Evolutionary conservation across 2,888 invertebrate species (phyloP).

Genomic region (Aleiodes testaceus): DNA sequence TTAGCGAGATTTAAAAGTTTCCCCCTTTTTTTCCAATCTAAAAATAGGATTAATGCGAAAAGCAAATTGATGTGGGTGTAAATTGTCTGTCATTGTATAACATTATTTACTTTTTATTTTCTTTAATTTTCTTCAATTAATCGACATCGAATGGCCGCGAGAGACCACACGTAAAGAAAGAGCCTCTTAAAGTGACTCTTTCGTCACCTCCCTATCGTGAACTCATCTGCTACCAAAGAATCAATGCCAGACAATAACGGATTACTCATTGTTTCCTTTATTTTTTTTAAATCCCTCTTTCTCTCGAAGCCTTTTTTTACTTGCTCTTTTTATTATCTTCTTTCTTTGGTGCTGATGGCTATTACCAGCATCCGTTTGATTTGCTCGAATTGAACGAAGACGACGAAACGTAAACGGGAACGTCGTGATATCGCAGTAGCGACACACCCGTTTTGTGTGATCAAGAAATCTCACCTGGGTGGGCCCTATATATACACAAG

Average conservation of each 20-base stretch:
- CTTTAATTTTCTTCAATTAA: constrained; percentile 44
- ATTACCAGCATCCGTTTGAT: constrained; percentile 14
- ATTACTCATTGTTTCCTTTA: constrained; percentile 4
- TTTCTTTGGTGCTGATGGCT: neutral
- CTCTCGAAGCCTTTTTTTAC: neutral
- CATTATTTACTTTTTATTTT: constrained; percentile 7
- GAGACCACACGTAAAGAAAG: constrained; percentile 35
- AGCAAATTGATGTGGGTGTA: constrained; percentile 30
- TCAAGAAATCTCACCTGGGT: constrained; percentile 25
- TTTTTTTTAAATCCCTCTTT: neutral
- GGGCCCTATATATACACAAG: constrained; percentile 8
- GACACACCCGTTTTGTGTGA: constrained; percentile 13
- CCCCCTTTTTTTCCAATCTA: neutral
- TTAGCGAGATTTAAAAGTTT: neutral
- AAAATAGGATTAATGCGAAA: constrained; percentile 11
- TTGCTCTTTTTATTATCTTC: neutral
- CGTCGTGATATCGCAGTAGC: constrained; percentile 14
- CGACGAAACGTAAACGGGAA: neutral
- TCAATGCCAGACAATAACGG: constrained; percentile 27
- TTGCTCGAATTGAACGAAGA: neutral
- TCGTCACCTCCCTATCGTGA: constrained; percentile 4
- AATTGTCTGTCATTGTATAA: constrained; percentile 32
- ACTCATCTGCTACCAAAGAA: constrained; percentile 14
- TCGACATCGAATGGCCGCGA: constrained; percentile 51
- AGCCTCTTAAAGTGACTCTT: constrained; percentile 4